Evolutionary conservation across 2,797 vertebrate species (phyloP).

Genomic region (Onychomys leucogaster): DNA sequence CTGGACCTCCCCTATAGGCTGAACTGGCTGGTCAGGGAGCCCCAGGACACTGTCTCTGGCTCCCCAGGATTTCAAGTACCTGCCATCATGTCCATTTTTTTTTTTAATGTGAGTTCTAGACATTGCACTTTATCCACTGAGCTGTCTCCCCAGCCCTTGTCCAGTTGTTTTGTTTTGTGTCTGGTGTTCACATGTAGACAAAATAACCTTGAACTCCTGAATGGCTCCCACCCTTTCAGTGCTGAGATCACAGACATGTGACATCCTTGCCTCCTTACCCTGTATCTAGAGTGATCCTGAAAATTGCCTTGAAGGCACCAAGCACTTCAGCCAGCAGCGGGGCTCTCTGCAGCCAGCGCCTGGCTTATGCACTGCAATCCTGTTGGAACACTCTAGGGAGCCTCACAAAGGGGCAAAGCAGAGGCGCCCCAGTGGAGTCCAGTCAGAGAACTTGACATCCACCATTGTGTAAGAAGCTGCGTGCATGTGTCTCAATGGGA

Average conservation of each 20-base stretch:
- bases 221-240: neutral
- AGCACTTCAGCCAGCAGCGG: neutral
- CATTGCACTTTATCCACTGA: neutral
- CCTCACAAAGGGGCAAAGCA: neutral
- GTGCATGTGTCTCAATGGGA: slow-evolving; percentile 52
- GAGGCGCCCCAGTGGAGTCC: neutral
- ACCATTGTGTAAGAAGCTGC: neutral
- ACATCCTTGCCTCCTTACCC: neutral
- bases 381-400: neutral
- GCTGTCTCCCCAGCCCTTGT: neutral
- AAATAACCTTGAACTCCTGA: neutral
- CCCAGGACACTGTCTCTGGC: neutral
- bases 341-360: neutral
- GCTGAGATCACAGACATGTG: neutral
- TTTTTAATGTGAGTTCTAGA: neutral
- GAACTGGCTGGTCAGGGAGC: neutral
- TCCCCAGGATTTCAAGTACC: too few relatives aligned
- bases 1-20: too few relatives aligned
- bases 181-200: neutral
- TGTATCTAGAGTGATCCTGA: neutral
- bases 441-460: neutral
- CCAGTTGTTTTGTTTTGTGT: neutral
- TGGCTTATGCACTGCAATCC: neutral
- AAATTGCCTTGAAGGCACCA: neutral
- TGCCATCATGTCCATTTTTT: neutral